Evolutionary conservation across 2,797 vertebrate species (phyloP), one percentile per base, ranked within the genome.

Genomic region (Odontamblyopus rebecca): DNA sequence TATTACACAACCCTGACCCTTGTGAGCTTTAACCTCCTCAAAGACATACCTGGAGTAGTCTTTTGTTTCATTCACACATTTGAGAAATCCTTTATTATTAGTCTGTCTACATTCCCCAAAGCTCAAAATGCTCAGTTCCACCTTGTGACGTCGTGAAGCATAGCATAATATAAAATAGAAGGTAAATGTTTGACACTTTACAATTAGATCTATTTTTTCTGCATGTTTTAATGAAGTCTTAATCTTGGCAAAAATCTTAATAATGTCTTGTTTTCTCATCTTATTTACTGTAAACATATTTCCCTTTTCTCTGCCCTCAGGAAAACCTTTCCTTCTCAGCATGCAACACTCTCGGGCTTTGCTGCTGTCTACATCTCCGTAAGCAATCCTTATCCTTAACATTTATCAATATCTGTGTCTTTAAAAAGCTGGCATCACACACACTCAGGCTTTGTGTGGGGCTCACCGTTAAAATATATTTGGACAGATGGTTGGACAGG

Each of bases 281-380:
- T 19, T 68, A 27, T 70, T 12, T 54, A 62, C 23, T 26, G 5
- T 16, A 23, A 26, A 57, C 23, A 23, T 59, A 11, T 44, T 32
- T 64, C 61, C 85, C 30, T 66, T 18, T 79, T 84, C 72, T 72
- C 75, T 30, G 2, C 72, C 76, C 67, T 15, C 91, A 99, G 98
- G 94, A 99, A 99, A 93, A 98, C 97, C 0, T 99, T 99, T 89
- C 98, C 97, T 0, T 99, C 98, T 68, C 97, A 99, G 91, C 98
- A 99, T 29, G 97, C 98, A 61, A 99, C 97, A 0, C 94, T 99
- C 66, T 98, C 97, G 0, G 97, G 97, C 82, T 99, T 98, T 0
- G 97, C 98, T 0, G 97, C 97, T 0, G 95, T 99, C 86, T 99
- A 99, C 0, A 95, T 99, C 69, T 98, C 98, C 75, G 98, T 99